These are phyloP conservation scores for Macrosiphum euphorbiae DNA, from an alignment of 2,888 invertebrate genomes.

Conservation along the genomic window DNA sequence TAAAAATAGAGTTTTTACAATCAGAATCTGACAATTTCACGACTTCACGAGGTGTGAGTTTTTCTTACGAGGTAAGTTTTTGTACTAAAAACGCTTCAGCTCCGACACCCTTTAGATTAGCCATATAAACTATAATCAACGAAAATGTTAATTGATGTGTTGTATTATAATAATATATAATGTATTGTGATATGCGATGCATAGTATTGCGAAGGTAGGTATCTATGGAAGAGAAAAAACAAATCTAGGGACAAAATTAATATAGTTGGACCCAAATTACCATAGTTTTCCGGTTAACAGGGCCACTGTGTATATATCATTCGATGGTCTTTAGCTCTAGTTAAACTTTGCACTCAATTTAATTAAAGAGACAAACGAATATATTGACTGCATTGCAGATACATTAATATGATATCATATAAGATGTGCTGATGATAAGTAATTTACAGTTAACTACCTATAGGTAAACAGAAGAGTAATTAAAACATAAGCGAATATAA, in stretches of 20 bases:
- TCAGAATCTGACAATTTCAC: background rate
- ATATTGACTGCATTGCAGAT: background rate
- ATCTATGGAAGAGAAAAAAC: background rate
- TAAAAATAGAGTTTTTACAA: background rate
- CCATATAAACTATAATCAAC: background rate
- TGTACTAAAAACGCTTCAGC: background rate
- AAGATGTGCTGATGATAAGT: background rate
- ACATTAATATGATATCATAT: background rate
- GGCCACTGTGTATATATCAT: background rate
- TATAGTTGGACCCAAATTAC: background rate
- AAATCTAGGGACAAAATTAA: no score
- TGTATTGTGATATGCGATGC: background rate
- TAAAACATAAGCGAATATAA: background rate
- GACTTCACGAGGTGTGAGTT: background rate
- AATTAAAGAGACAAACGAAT: background rate
- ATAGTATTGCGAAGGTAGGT: background rate
- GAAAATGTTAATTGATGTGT: background rate
- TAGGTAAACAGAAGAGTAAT: background rate
- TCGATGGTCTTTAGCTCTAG: background rate
- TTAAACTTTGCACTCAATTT: conserved; percentile 19
- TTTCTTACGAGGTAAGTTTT: background rate
- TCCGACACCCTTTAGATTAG: background rate
- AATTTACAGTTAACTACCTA: background rate
- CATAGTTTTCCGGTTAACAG: background rate
- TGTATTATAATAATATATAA: background rate